Evolutionary conservation across 2,888 invertebrate genomes (phyloP), one percentile per base, ranked within the genome.

Genomic region (Microctonus aethiopoides): DNA sequence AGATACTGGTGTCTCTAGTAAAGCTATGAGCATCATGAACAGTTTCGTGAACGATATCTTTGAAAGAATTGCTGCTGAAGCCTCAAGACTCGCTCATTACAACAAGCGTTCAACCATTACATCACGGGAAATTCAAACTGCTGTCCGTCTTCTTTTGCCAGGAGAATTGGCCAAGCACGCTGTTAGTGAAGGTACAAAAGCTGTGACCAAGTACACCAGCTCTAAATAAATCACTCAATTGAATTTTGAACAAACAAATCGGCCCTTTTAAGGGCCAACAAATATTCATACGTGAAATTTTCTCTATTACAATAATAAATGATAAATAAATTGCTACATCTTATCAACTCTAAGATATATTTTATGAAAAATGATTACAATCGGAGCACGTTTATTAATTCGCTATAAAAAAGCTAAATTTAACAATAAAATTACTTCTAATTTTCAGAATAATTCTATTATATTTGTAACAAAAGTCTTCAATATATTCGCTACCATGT

Each of bases 1-100:
- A 5, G 89, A 89, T 77, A 89, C 88, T 57, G 88, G 89, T 20
- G 85, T 89, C 72, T 88, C 88, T 29, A 86, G 87, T 67, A 89
- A 89, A 77, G 88, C 89, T 59, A 89, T 89, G 88, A 87, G 85
- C 76, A 89, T 89, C 83, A 89, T 89, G 89, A 89, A 89, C 82
- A 88, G 88, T 20, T 81, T 81, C 22, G 80, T 80, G 10, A 83
- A 80, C 51, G 82, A 82, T 24, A 79, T 82, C 59, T 81, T 81
- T 36, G 82, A 83, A 61, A 80, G 82, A 1, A 81, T 82, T 22
- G 81, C 81, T 3, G 78, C 80, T 4, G 82, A 83, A 67, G 77
- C 81, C n/a, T 80, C 76, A 0, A 73, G 79, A 10, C 61, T 80
- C 63, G 78, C 80, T 9, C 80, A 80, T n/a, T 80, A 80, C 74